Conservation (phyloP, 1,140 invertebrate species). For the Hycleus cichorii region DNA sequence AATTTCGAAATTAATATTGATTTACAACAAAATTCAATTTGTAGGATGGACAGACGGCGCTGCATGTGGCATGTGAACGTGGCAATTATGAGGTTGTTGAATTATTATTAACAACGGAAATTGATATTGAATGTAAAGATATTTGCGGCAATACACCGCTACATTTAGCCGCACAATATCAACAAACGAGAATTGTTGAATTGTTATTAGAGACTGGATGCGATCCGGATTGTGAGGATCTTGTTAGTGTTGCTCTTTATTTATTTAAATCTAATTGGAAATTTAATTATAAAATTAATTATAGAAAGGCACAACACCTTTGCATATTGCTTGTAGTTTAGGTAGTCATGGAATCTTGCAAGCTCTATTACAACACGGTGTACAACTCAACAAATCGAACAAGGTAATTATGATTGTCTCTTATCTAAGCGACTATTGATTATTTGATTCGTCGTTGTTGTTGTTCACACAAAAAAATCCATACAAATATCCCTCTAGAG, state of each 20-base stretch:
- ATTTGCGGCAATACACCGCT: slow-evolving; percentile 70
- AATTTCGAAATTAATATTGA: no score
- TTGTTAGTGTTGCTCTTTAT: slow-evolving; percentile 36
- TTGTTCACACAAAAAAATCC: no score
- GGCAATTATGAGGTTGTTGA: slow-evolving; percentile 63
- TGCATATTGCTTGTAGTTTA: slow-evolving; percentile 67
- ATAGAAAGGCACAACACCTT: slow-evolving; percentile 62
- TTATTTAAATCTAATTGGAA: slow-evolving; percentile 1
- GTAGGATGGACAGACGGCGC: slow-evolving; percentile 57
- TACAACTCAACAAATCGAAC: slow-evolving; percentile 61
- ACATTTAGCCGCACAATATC: slow-evolving; percentile 72
- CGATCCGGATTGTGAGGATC: slow-evolving; percentile 51
- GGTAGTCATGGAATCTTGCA: slow-evolving; percentile 67
- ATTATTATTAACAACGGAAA: slow-evolving; percentile 53
- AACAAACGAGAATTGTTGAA: slow-evolving; percentile 65
- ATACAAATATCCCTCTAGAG: no score
- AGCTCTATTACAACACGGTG: slow-evolving; percentile 57
- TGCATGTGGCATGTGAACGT: slow-evolving; percentile 67
- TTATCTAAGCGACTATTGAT: no score
- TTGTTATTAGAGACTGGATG: slow-evolving; percentile 55
- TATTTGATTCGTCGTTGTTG: no score
- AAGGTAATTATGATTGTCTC: slow-evolving; percentile 46
- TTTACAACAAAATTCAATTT: slow-evolving; percentile 4
- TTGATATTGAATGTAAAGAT: slow-evolving; percentile 56
- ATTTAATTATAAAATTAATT: slow-evolving; percentile 24